These are phyloP conservation scores for Felis chaus DNA, from an alignment of 2,113 vertebrate genomes.

Conservation along the genomic window DNA sequence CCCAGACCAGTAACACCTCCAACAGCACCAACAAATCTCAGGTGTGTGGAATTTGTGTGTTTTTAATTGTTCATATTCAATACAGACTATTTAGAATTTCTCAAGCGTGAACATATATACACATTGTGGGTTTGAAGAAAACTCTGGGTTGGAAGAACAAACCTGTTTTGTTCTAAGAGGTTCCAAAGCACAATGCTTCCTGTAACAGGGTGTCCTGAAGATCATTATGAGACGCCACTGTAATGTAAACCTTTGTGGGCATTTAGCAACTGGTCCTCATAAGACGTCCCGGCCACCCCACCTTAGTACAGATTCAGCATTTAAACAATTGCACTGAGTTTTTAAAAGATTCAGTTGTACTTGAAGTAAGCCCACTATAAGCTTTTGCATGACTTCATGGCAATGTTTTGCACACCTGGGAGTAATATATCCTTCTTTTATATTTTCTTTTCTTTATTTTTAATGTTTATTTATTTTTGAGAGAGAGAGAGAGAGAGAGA, in stretches of 20 bases:
- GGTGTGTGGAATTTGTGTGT: constrained; percentile 83
- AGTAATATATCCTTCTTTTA: neutral
- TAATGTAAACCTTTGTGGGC: neutral
- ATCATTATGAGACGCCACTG: neutral
- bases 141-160: neutral
- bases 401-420: neutral
- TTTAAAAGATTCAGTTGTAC: neutral
- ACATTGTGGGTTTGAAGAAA: neutral
- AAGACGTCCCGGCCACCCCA: neutral
- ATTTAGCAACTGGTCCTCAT: neutral
- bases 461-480: too few species aligned
- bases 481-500: too few species aligned
- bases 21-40: constrained; percentile 92
- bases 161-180: neutral
- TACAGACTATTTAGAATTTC: neutral
- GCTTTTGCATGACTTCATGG: neutral
- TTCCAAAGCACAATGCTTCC: neutral
- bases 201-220: neutral
- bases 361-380: neutral
- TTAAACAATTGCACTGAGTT: neutral
- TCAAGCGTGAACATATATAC: neutral
- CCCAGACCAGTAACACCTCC: constrained; percentile 83
- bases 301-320: neutral
- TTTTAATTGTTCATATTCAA: neutral
- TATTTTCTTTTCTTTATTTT: neutral